A percentile compares a stretch with the other conserved stretches of the same genome.
Conservation (phyloP, 2,113 vertebrate species). For the Lagenorhynchus albirostris region DNA sequence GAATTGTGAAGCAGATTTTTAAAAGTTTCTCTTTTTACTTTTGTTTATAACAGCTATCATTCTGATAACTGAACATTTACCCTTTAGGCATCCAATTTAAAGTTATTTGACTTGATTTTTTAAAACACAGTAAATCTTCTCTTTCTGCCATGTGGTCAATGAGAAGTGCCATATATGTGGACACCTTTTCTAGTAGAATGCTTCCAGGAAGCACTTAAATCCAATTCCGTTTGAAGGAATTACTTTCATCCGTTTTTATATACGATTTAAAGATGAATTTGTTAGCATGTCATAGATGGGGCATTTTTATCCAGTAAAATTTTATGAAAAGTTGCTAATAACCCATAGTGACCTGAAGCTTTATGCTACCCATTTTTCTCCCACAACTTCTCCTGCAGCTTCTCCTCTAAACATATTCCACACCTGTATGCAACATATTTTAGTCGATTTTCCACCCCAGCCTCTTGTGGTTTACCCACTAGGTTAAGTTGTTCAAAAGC, state of each 20-base stretch:
- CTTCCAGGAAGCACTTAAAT: not conserved
- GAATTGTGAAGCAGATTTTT: not conserved
- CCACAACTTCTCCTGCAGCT: not conserved
- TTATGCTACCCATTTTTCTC: not conserved
- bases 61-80: not conserved
- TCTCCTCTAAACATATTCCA: not conserved
- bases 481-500: not conserved
- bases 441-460: not conserved
- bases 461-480: not conserved
- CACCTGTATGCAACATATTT: not conserved
- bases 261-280: not conserved
- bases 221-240: not conserved
- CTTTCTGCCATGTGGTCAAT: not conserved
- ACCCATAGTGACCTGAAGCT: not conserved
- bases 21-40: not conserved
- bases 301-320: not conserved
- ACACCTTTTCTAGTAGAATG: not conserved
- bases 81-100: not conserved
- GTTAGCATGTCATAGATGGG: not conserved
- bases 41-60: not conserved
- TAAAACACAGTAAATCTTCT: not conserved
- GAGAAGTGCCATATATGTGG: not conserved
- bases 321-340: not conserved
- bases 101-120: not conserved
- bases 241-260: not conserved